Evolutionary conservation across 2,888 invertebrate genomes (phyloP).

Genomic region (Flexamia atlantica): DNA sequence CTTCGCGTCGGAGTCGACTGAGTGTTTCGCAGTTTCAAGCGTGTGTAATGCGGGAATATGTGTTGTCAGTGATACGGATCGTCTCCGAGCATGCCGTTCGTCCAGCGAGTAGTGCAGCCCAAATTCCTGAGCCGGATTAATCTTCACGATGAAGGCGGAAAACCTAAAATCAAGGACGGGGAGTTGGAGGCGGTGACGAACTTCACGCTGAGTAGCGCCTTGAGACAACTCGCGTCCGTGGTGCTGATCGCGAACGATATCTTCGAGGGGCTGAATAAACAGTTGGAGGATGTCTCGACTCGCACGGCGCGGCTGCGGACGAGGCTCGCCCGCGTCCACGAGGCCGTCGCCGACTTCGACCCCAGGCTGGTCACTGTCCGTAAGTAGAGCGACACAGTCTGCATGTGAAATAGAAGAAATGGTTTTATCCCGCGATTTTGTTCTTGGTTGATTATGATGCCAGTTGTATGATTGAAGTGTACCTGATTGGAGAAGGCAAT

Average conservation of each 20-base stretch:
- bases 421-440: too few species aligned
- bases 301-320: conserved; percentile 84
- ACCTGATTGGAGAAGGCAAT: too few species aligned
- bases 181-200: conserved; percentile 93
- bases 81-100: conserved; percentile 85
- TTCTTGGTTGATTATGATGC: too few species aligned
- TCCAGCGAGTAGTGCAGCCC: conserved; percentile 90
- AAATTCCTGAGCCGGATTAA: conserved; percentile 85
- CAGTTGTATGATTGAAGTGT: too few species aligned
- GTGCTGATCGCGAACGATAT: conserved; percentile 91
- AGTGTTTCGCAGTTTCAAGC: neutral
- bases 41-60: conserved; percentile 55
- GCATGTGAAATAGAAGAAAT: too few species aligned
- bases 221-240: conserved; percentile 91
- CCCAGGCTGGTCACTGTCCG: conserved; percentile 96
- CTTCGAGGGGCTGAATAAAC: conserved; percentile 88
- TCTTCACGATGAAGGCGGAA: conserved; percentile 80
- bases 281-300: conserved; percentile 85
- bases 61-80: conserved; percentile 36
- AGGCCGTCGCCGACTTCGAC: conserved; percentile 85
- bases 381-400: too few species aligned
- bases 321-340: conserved; percentile 84
- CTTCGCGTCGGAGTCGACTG: neutral
- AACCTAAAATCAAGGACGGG: conserved; percentile 81
- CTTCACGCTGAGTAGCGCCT: conserved; percentile 89